Base-by-base conservation (phyloP, 64 coral and sea anemone genomes). In the Montipora capricornis region DNA sequence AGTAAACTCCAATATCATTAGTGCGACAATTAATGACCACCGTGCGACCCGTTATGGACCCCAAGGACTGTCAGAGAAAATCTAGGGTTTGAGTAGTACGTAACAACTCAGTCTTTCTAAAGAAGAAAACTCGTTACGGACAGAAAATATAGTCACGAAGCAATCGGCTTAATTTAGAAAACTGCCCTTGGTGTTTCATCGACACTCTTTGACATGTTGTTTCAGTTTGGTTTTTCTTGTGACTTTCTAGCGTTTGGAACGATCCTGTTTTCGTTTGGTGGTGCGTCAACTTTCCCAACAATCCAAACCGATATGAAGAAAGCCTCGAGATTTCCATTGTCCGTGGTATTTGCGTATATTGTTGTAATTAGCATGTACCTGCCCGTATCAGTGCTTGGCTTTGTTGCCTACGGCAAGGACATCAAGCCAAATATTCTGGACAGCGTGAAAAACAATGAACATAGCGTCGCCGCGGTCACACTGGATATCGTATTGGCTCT, bases 231-330 rank as follows among this genome's bases (percentile, higher is more conserved):
- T 71, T 71, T 71, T 71, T 71, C 20, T 57, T 64, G 58, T 8
- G 57, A 20, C 67, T 29, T 77, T 61, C 16, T 89, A 98, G 96
- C 96, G 12, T 98, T 98, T 78, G 96, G 96, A 0, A 93, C 96
- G 5, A 98, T 98, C 14, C 61, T 93, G 20, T 98, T 98, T 68
- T 98, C 96, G 9, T 98, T 98, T 84, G 96, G 96, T 60, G 96
- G 96, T 11, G 94, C 94, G 1, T 93, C 96, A 10, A 93, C 96
- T 44, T 98, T 98, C 24, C 96, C 96, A 1, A 98, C 94, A 1
- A 98, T 98, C 66, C 96, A 98, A 82, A 95, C 93, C 60, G 96
- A 98, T 73, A 98, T 98, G 96, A 98, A 78, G 82, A 89, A 83
- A 81, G 67, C 91, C 24, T 89, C 90, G 16, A 84, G 68, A 48